These are phyloP conservation scores for Anguilla marmorata DNA, from an alignment of 2,797 vertebrate genomes.

Conservation along the genomic window DNA sequence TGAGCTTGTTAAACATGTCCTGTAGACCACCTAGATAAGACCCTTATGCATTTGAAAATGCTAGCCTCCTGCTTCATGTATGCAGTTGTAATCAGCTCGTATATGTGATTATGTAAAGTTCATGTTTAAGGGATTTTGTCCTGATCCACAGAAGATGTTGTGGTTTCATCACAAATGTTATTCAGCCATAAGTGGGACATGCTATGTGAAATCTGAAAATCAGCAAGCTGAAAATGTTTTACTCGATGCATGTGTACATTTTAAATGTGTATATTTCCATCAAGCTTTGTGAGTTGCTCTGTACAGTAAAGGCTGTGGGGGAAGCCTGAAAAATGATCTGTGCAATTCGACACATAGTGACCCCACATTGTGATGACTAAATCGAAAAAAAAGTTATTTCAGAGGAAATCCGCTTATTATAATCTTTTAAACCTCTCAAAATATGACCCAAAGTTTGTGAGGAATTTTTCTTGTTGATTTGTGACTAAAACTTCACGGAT, in stretches of 20 bases:
- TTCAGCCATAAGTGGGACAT: not conserved
- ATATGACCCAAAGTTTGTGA: not conserved
- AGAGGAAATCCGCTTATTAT: slow-evolving; percentile 13
- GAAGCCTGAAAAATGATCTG: not conserved
- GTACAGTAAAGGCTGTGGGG: not conserved
- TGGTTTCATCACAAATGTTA: not conserved
- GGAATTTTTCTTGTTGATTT: not conserved
- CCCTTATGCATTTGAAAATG: slow-evolving; percentile 17
- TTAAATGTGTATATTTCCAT: not conserved
- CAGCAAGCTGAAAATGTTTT: not conserved
- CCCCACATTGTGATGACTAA: not conserved
- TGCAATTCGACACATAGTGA: not conserved
- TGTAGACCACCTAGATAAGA: slow-evolving; percentile 16
- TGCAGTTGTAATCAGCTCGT: slow-evolving; percentile 16
- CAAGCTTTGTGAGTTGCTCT: not conserved
- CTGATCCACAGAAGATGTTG: not conserved
- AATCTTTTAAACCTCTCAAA: not conserved
- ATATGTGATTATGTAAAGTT: not conserved
- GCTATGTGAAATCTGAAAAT: not conserved
- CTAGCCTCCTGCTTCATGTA: not conserved
- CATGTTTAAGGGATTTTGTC: not conserved
- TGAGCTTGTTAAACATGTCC: slow-evolving; percentile 22
- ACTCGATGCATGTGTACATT: not conserved
- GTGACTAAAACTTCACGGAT: not conserved
- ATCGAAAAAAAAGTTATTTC: not conserved